Base-by-base conservation (phyloP, 2,888 invertebrate species). In the Drosophila eohydei region DNA sequence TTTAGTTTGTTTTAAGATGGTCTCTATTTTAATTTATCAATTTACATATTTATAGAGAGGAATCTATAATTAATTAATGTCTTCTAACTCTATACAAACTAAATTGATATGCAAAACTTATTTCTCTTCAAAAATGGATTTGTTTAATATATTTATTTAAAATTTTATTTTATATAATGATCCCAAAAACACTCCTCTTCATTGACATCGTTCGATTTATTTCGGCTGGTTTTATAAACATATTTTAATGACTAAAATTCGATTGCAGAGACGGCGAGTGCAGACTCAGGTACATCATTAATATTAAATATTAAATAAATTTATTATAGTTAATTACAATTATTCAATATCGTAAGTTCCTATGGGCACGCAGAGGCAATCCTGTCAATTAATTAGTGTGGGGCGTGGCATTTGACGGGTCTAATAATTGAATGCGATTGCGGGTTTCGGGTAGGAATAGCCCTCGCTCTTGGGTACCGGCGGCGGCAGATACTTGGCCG, bases 191-290 rank as follows among this genome's bases (percentile, higher is more conserved):
- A 28, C n/a, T 50, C 5, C 16, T 26, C 34, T 50, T 40, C 38
- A 51, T 78, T 58, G 54, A 58, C 21, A 71, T 84, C 63, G 72
- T 83, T 77, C 74, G 69, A 64, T 83, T 85, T 90, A 90, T 70
- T 85, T 85, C 64, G 80, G 67, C 77, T 75, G 76, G 72, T 73
- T 79, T 78, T 74, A 81, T 80, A 80, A 79, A 83, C 83, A 82
- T 89, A 89, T 78, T 83, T 82, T 83, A 90, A 91, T 91, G 91
- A 91, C 91, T 91, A 91, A 80, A 80, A 82, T 90, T 87, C 82
- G 87, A 81, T 83, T 71, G 76, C 75, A 75, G 83, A 80, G 67
- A 56, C 62, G 71, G 58, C 54, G 30, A 55, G 69, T 41, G 63
- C 68, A 72, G 74, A 65, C 71, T 78, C 83, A 69, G 85, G 68